phyloP scores from a whole-genome alignment of 2,888 invertebrate species.

The Drosophila peninsularis region DNA sequence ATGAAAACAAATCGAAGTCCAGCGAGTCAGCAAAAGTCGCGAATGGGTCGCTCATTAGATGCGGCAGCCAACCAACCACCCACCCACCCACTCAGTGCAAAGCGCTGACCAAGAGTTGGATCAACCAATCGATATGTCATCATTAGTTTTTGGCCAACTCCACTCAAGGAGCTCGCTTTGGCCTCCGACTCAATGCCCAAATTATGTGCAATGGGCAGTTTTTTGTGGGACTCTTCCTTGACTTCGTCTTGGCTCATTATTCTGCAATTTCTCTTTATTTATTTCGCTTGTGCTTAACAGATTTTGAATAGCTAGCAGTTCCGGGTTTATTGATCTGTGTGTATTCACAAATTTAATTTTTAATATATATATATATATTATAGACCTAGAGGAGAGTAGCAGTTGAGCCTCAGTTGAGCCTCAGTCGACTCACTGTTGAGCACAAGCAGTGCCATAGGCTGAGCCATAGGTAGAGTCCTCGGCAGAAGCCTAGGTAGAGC shows the following conservation, averaged over 20 bases:
- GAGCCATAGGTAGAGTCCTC: too few species aligned
- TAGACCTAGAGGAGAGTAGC: too few species aligned
- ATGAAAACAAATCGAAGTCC: conserved; percentile 66
- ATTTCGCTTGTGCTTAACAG: neutral
- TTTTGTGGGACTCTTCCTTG: neutral
- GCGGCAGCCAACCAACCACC: neutral
- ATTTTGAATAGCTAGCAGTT: neutral
- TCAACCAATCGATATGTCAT: conserved; percentile 70
- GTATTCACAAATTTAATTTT: too few species aligned
- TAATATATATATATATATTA: too few species aligned
- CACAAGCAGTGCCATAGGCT: too few species aligned
- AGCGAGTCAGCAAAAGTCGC: conserved; percentile 63
- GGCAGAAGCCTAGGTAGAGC: too few species aligned
- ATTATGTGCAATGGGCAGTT: conserved; percentile 21
- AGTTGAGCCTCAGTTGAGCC: too few species aligned
- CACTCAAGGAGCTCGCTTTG: conserved; percentile 9
- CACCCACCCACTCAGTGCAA: neutral
- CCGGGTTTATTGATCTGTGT: neutral
- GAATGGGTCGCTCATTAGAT: conserved; percentile 53
- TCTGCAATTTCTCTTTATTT: neutral
- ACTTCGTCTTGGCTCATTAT: neutral
- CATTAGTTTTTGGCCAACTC: conserved; percentile 56
- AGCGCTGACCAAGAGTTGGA: conserved; percentile 22
- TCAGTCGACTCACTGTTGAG: too few species aligned
- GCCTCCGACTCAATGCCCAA: conserved; percentile 38